Evolutionary conservation across 2,113 vertebrate genomes (phyloP).

Genomic region (Elaphurus davidianus): DNA sequence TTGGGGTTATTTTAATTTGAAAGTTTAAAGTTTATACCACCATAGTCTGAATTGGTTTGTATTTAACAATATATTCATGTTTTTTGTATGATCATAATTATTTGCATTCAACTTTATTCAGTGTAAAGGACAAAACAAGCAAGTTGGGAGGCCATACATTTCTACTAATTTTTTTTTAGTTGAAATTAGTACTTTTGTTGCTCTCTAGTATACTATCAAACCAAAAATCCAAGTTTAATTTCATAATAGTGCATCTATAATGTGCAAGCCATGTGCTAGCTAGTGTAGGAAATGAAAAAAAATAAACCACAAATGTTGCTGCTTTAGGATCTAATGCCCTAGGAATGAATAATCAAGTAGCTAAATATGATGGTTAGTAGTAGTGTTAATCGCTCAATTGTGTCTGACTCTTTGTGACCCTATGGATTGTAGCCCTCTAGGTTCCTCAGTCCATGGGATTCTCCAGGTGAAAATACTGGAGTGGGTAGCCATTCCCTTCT

Average conservation of each 20-base stretch:
- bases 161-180: background rate
- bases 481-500: background rate
- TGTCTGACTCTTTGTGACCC: background rate
- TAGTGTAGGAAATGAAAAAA: background rate
- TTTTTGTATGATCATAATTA: background rate
- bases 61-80: background rate
- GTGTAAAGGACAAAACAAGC: background rate
- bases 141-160: background rate
- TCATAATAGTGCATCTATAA: background rate
- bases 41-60: background rate
- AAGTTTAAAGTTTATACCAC: conserved; percentile 24
- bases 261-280: background rate
- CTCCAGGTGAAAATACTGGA: background rate
- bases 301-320: background rate
- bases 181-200: background rate
- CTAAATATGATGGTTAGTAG: too few species aligned
- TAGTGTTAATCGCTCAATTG: too few species aligned
- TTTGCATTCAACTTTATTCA: background rate
- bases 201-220: background rate
- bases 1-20: conserved; percentile 17
- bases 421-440: background rate
- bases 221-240: background rate
- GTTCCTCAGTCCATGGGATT: background rate
- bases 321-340: background rate
- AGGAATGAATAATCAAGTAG: background rate